Evolutionary conservation across 2,888 invertebrate genomes (phyloP), one percentile per base, ranked within the genome.

Genomic region (Agrilus cyanescens): DNA sequence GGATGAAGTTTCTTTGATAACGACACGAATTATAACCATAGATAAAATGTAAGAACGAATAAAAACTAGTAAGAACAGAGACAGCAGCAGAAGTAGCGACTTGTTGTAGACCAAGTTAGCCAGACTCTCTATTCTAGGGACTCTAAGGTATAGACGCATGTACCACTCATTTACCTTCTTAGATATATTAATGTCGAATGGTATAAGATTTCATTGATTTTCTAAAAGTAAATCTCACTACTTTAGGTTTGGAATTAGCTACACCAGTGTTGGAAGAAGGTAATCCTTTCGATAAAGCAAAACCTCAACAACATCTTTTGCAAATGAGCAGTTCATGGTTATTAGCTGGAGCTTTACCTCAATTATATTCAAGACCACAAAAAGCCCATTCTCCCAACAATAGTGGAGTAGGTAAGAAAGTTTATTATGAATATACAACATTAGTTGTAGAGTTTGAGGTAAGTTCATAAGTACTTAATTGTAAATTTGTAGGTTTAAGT

Each of bases 201-300:
- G n/a, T n/a, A 25, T 25, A 20, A 20, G 2, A 4, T 3, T 25
- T 31, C 16, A 14, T 31, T 25, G 16, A 40, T 45, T 30, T 5
- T 15, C 18, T 30, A 32, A 6, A 25, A 14, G 30, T 31, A 32
- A 38, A 10, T 38, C 7, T 16, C 3, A 25, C 10, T 25, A 25
- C 13, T 41, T 38, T 45, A 66, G 66, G 65, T 43, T 50, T 85
- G 49, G 83, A 84, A 61, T 70, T 86, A 53, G 79, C 79, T 41
- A 87, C 87, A 32, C 87, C 87, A 0, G 81, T 87, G 32, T 60
- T 82, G 47, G 82, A 78, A 47, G 72, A 75, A 51, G 65, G 70
- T 4, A 66, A 68, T 46, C 69, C 70, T 7, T 69, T 71, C 63
- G 53, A 53, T 56, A 49, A 53, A 8, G 52, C 50, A 13, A 57